Evolutionary conservation across 2,113 vertebrate genomes (phyloP).

Genomic region (Archocentrus centrarchus): DNA sequence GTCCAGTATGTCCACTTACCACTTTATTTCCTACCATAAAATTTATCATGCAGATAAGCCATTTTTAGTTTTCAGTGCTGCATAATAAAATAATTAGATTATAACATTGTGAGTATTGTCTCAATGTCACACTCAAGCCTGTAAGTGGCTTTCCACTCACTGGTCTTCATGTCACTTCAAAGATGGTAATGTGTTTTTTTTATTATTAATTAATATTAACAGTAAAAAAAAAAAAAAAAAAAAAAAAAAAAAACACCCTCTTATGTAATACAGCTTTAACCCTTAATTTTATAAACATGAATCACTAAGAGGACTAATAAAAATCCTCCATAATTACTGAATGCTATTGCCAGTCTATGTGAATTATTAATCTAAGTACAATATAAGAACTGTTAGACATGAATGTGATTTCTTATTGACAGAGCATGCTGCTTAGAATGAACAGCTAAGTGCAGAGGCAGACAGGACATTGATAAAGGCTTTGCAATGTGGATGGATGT

Average conservation of each 20-base stretch:
- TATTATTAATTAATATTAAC: background rate
- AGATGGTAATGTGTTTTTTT: background rate
- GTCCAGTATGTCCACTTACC: no score
- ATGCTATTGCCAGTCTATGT: background rate
- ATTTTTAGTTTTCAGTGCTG: background rate
- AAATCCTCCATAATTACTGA: constrained; percentile 27
- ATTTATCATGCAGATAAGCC: no score
- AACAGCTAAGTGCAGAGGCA: constrained; percentile 15
- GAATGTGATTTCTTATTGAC: constrained; percentile 14
- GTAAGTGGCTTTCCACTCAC: background rate
- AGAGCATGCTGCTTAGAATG: constrained; percentile 6
- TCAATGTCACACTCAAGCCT: background rate
- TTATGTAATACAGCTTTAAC: constrained; percentile 7
- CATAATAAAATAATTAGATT: background rate
- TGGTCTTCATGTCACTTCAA: background rate
- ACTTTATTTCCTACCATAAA: no score
- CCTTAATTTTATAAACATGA: background rate
- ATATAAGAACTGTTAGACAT: background rate
- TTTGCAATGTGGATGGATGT: constrained; percentile 12
- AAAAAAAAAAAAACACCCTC: no score
- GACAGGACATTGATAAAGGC: constrained; percentile 39
- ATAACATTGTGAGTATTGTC: background rate
- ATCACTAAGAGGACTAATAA: constrained; percentile 6
- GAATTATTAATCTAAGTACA: constrained; percentile 35
- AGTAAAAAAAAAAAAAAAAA: background rate